These are phyloP conservation scores for Telmatochromis sp. DNA, from an alignment of 2,113 vertebrate species.

Conservation along the genomic window DNA sequence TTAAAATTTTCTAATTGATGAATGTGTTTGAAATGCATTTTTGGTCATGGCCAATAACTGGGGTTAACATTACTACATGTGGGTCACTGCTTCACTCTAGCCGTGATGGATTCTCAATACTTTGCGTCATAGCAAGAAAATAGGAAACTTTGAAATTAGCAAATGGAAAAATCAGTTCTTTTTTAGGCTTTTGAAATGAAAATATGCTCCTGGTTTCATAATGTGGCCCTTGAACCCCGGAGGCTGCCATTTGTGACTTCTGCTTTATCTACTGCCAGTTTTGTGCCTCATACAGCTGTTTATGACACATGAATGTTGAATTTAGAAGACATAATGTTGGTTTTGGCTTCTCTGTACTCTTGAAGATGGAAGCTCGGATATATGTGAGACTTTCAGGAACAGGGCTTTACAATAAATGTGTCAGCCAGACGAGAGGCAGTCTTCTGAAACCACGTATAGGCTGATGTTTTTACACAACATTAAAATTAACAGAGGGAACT, in stretches of 20 bases:
- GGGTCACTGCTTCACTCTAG: background rate
- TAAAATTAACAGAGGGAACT: background rate
- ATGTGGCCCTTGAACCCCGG: background rate
- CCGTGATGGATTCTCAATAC: background rate
- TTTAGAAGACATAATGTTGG: background rate
- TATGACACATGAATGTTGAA: background rate
- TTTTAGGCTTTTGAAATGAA: background rate
- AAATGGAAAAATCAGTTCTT: background rate
- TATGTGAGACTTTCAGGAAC: background rate
- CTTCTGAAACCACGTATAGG: background rate
- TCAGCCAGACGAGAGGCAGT: background rate
- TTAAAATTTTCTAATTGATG: background rate
- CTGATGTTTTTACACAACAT: background rate
- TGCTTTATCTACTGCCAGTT: background rate
- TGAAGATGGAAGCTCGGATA: background rate
- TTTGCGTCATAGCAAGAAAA: background rate
- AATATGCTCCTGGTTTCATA: background rate
- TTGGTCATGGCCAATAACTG: background rate
- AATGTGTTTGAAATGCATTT: background rate
- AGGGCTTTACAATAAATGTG: background rate
- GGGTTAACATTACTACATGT: background rate
- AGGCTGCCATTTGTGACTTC: background rate
- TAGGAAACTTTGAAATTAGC: background rate
- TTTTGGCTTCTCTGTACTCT: background rate
- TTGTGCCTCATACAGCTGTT: background rate